These are phyloP conservation scores for Pseudopipra pipra DNA, from an alignment of 2,113 vertebrate genomes.

Conservation along the genomic window DNA sequence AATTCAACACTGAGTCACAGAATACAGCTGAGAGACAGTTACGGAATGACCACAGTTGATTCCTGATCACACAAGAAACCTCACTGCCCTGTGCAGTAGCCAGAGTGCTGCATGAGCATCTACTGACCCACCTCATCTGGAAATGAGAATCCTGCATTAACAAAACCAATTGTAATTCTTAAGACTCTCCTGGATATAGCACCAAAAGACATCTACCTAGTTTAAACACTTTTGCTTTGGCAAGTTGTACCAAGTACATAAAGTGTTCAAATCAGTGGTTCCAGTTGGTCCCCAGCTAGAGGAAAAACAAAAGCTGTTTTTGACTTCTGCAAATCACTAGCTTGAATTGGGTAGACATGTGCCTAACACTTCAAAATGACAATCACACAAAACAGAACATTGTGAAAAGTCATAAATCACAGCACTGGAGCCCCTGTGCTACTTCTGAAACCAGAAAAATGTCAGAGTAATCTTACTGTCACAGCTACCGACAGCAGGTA, in stretches of 20 bases:
- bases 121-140: background rate
- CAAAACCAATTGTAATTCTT: background rate
- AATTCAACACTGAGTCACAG: background rate
- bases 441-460: background rate
- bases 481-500: background rate
- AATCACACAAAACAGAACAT: background rate
- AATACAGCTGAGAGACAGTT: background rate
- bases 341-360: background rate
- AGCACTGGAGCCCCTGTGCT: background rate
- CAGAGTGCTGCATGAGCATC: background rate
- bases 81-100: background rate
- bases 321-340: background rate
- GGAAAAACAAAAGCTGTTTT: background rate
- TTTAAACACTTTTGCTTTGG: background rate
- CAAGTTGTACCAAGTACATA: background rate
- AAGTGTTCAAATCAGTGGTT: background rate
- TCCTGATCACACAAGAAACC: background rate
- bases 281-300: background rate
- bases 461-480: background rate
- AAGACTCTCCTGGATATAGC: background rate
- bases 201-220: background rate
- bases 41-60: background rate
- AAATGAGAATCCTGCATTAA: background rate
- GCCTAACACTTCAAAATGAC: background rate
- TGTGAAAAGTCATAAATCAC: background rate